A percentile compares a stretch with the other conserved stretches of the same genome.
Conservation (phyloP, 1,140 invertebrate genomes). For the Homarus americanus region DNA sequence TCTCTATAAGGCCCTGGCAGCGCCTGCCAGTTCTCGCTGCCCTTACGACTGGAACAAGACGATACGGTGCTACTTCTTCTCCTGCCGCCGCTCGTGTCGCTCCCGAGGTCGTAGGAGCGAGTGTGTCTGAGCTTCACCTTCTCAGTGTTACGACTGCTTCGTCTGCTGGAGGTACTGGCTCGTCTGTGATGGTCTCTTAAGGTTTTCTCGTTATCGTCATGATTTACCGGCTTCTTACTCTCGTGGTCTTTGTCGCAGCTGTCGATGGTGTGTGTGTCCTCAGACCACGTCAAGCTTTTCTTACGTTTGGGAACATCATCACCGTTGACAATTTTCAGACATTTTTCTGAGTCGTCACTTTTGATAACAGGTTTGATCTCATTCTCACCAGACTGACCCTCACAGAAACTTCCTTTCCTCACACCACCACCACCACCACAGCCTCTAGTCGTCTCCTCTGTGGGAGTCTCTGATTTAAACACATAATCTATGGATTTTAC, state of each 20-base stretch:
- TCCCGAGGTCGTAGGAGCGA: slow-evolving; percentile 48
- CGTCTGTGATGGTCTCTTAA: background rate
- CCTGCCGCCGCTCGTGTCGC: slow-evolving; percentile 22
- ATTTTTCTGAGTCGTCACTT: background rate
- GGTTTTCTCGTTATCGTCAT: background rate
- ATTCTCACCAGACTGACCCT: background rate
- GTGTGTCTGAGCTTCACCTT: slow-evolving; percentile 74
- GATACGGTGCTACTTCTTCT: slow-evolving; percentile 69
- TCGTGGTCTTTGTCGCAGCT: slow-evolving; percentile 17
- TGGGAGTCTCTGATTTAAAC: background rate
- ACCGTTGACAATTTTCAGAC: background rate
- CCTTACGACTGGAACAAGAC: slow-evolving; percentile 69
- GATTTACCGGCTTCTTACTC: background rate
- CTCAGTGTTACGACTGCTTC: slow-evolving; percentile 78
- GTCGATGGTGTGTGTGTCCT: slow-evolving; percentile 76
- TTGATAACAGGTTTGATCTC: background rate
- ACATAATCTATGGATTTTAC: slow-evolving; percentile 18
- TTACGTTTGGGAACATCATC: slow-evolving; percentile 64
- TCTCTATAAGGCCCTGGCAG: slow-evolving; percentile 41
- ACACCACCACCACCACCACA: background rate
- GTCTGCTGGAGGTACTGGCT: slow-evolving; percentile 76
- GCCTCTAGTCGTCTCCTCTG: background rate
- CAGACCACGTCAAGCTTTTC: slow-evolving; percentile 73
- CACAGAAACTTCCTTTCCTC: background rate
- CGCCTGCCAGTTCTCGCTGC: slow-evolving; percentile 43